Conservation (phyloP, 2,113 vertebrate genomes). For the Smithornis capensis region DNA sequence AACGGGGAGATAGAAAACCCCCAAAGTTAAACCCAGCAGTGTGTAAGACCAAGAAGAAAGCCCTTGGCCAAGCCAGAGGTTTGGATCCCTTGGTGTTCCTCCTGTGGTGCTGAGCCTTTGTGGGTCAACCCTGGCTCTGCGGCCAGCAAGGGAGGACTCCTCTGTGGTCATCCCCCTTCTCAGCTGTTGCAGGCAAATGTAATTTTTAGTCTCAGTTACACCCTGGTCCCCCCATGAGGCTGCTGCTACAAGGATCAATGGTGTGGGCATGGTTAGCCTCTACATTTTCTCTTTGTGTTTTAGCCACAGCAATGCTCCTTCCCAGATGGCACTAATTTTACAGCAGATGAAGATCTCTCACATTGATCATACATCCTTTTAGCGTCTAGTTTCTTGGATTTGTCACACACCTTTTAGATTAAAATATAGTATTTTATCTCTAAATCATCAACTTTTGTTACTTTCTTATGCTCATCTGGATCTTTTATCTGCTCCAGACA, state of each 20-base stretch:
- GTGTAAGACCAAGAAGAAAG: fast-evolving
- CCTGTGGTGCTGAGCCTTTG: fast-evolving
- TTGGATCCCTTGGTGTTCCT: not conserved
- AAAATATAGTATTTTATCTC: slow-evolving; percentile 65
- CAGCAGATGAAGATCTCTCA: not conserved
- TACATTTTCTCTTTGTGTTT: not conserved
- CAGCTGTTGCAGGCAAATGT: fast-evolving
- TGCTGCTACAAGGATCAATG: too few species aligned
- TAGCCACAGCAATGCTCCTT: not conserved
- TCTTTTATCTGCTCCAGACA: slow-evolving; percentile 63
- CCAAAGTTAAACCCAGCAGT: fast-evolving
- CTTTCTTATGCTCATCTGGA: slow-evolving; percentile 34
- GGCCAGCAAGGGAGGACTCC: fast-evolving
- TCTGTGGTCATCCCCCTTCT: fast-evolving
- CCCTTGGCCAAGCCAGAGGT: not conserved
- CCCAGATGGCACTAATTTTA: not conserved
- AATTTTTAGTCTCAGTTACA: not conserved
- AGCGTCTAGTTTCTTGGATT: slow-evolving; percentile 21
- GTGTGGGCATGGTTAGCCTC: not conserved
- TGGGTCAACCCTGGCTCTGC: fast-evolving
- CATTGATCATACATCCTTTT: not conserved
- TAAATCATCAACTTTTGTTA: slow-evolving; percentile 70
- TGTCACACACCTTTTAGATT: slow-evolving; percentile 48
- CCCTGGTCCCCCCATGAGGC: too few species aligned
- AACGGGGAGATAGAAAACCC: not conserved